Base-by-base conservation (phyloP, 2,113 vertebrate genomes). In the Nymphicus hollandicus region DNA sequence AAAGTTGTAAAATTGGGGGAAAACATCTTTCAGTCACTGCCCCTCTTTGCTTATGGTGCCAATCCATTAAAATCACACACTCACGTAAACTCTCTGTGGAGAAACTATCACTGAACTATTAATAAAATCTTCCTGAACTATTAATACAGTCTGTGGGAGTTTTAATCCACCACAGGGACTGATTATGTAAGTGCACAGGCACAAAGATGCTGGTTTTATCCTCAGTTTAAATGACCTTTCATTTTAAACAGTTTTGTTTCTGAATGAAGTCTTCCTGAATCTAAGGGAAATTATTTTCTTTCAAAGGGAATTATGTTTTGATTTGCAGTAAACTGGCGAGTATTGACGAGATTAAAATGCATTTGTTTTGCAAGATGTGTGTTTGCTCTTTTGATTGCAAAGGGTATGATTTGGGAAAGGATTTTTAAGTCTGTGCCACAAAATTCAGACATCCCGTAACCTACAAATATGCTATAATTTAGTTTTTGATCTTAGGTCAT, bases 81-180 rank as follows among this genome's bases (percentile, higher is more conserved):
- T 92, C 33, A 8, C 1, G 0, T 70, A 89, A 93, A 81, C 55
- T 81, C 79, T 90, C 73, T 7, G 4, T 37, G 91, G 86, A 94
- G 37, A 81, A 96, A 71, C 69, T 81, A 81, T 50, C 66, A 79
- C 37, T 9, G 28, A 94, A 89, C 88, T 94, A 93, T 95, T 95
- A 94, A 91, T 90, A 94, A 91, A 89, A 93, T 80, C 47, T 92
- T 69, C 52, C 81, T 79, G 56, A 93, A 69, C 83, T 89, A 76
- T 89, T 94, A 90, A 76, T 93, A 79, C 0, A 0, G 25, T 85
- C 49, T 73, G 58, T 91, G 64, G 73, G 80, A 95, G 41, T 1
- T 87, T 81, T 93, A 83, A 94, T 80, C 64, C 49, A 46, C 71
- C 3, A 14, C 0, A 0, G 52, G 25, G 72, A 66, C 46, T 76